A percentile compares a stretch with the other conserved stretches of the same genome.
These are phyloP conservation scores for Neolamprologus toae DNA, from an alignment of 2,113 vertebrate species.

Conservation along the genomic window DNA sequence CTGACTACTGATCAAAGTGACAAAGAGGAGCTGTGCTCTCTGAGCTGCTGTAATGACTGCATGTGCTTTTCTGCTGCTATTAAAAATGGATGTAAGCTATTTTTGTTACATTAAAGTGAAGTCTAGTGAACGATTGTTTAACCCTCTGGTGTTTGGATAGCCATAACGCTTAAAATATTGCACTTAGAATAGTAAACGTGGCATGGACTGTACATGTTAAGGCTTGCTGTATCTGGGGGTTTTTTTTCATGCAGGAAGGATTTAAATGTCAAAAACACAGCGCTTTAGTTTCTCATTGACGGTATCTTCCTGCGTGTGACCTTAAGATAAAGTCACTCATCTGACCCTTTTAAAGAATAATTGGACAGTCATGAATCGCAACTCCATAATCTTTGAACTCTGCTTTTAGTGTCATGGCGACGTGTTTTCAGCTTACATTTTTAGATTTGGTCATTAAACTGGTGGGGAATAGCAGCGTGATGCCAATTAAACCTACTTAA, in stretches of 20 bases:
- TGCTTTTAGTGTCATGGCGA: constrained; percentile 26
- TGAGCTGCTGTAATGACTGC: constrained; percentile 4
- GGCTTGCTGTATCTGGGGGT: rapidly evolving
- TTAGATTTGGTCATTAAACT: constrained; percentile 49
- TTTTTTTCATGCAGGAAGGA: neutral
- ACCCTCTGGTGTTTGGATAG: neutral
- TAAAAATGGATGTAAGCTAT: constrained; percentile 15
- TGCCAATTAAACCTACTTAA: constrained; percentile 53
- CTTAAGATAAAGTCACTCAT: constrained; percentile 12
- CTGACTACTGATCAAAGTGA: constrained; percentile 39
- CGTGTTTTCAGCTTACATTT: constrained; percentile 27
- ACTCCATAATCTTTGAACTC: constrained; percentile 57
- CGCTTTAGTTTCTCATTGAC: neutral
- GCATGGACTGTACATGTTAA: neutral
- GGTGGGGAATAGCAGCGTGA: constrained; percentile 10
- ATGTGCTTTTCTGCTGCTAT: constrained; percentile 1
- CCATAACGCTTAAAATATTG: neutral
- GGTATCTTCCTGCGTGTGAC: neutral
- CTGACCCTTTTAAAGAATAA: constrained; percentile 40
- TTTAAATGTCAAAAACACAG: neutral
- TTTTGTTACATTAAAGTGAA: neutral
- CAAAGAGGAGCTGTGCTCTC: neutral
- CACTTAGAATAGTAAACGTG: neutral
- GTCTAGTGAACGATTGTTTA: neutral
- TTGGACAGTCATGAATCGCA: constrained; percentile 34